Evolutionary conservation across 1,140 invertebrate genomes (phyloP), one percentile per base, ranked within the genome.

Genomic region (Neoseiulus cucumeris): DNA sequence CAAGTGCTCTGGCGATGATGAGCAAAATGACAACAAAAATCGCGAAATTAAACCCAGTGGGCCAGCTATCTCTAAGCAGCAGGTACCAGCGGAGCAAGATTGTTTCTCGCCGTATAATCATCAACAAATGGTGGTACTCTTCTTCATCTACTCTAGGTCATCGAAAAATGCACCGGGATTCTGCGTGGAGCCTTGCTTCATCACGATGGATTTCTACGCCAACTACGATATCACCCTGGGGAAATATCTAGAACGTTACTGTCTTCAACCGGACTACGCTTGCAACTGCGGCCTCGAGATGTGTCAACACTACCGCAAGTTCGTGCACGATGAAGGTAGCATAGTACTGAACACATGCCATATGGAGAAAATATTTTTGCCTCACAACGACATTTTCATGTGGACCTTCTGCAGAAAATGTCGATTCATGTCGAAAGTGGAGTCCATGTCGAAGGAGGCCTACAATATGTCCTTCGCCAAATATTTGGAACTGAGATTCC

Each of bases 171-270:
- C 85, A 12, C 88, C 89, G 0, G 83, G 84, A 47, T 92, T 89
- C 73, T 93, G 91, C 73, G 86, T 92, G 2, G 85, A 87, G 72
- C 90, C 90, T 0, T 86, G 86, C 83, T 82, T 91, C 20, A 84
- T 92, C 0, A 84, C 84, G 59, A 98, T 98, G 89, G 87, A 93
- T 69, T 87, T 94, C 74, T 97, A 98, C 75, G 90, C 89, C 0
- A 79, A 82, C 18, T 89, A 93, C 72, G 95, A 98, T 74, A 94
- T 97, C 67, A 86, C 92, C 2, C 75, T 98, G 4, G 95, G 93
- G 44, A 85, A 84, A 68, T 98, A 98, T 75, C 77, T 98, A 1
- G 88, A 94, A 74, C 81, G 86, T 59, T 95, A 93, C 73, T 97
- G 92, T 75, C 89, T 93, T 72, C 82, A 85, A 67, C 79, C 80